These are phyloP conservation scores for Adineta ricciae DNA, from an alignment of 2,888 invertebrate species.

Conservation along the genomic window DNA sequence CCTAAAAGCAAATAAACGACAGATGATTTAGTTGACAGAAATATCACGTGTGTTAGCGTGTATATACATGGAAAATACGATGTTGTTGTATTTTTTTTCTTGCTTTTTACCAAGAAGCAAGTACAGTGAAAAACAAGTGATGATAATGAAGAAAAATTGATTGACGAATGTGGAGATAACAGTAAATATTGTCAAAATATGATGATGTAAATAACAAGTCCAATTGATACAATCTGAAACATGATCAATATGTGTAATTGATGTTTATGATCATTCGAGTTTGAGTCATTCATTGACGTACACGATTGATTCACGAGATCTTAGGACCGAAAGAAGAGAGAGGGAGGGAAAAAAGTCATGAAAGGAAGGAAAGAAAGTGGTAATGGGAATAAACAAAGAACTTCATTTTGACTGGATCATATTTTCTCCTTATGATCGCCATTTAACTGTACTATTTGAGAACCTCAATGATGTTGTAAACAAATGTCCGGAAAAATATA, in stretches of 20 bases:
- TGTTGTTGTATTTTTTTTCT: neutral
- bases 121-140: neutral
- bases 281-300: neutral
- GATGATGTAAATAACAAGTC: neutral
- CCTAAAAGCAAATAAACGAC: neutral
- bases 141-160: neutral
- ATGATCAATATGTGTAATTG: neutral
- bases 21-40: no score
- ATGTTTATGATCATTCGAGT: neutral
- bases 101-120: no score
- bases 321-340: neutral
- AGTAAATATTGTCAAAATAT: neutral
- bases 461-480: neutral
- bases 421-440: neutral
- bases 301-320: neutral
- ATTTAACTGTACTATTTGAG: neutral
- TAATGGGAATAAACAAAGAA: neutral
- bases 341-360: neutral
- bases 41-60: no score
- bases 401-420: slow-evolving; percentile 3
- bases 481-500: neutral
- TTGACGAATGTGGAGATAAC: neutral
- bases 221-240: neutral
- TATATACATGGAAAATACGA: neutral
- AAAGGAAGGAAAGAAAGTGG: neutral